Base-by-base conservation (phyloP, 2,113 vertebrate genomes). In the Gambusia affinis region DNA sequence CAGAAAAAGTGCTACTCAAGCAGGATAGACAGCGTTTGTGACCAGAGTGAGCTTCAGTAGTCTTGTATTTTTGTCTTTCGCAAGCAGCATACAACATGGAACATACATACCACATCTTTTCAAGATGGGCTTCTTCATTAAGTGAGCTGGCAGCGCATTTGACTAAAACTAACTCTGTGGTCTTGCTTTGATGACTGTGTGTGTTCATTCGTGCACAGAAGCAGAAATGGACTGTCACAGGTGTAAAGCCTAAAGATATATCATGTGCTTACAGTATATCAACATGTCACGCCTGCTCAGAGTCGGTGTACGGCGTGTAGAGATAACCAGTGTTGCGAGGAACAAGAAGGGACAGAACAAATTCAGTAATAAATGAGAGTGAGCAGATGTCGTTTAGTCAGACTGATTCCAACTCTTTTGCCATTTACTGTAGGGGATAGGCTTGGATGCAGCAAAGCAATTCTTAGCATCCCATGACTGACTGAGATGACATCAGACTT, bases 341-440 rank as follows among this genome's bases (percentile, higher is more conserved):
- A 80, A 86, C 17, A 12, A 78, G 68, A 64, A 84, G 67, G 60
- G 72, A 86, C 75, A 85, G 76, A 88, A 87, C 86, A 88, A 91
- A 88, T 81, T 79, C 63, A 77, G 44, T 67, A 79, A 75, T 80
- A 79, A 81, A 87, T 61, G 76, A 78, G 37, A 83, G 70, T 47
- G 76, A 83, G 68, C 83, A 85, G 85, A 85, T 87, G 88, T 85
- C 84, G 15, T 78, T 85, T 82, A 89, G 67, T 63, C 81, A 77
- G 80, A 88, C 62, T 76, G 88, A 90, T 90, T 87, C 83, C 79
- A 73, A 66, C 82, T 81, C 57, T 44, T 37, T 78, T 64, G 72
- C 78, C 72, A 37, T 86, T 83, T 73, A 75, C 80, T 80, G 81
- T 64, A 67, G 85, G 66, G 85, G 78, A 87, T 91, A 78, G 82